These are phyloP conservation scores for Drosophila prostipennis DNA, from an alignment of 2,888 invertebrate species.

Conservation along the genomic window DNA sequence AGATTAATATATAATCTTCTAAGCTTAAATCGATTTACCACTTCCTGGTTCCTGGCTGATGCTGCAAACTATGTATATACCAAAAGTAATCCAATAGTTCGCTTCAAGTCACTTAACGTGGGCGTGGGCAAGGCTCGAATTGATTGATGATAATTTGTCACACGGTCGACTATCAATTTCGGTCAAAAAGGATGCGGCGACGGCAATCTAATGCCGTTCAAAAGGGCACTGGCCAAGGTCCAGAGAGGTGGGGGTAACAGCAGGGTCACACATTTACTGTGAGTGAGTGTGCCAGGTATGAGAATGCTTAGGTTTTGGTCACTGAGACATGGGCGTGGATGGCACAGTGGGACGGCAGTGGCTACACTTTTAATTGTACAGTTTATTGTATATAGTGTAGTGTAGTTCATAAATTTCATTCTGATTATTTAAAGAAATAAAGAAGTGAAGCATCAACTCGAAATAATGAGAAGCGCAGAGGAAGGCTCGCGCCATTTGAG, in stretches of 20 bases:
- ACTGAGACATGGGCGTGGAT: slow-evolving; percentile 16
- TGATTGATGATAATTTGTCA: slow-evolving; percentile 80
- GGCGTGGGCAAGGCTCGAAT: slow-evolving; percentile 42
- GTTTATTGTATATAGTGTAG: background rate
- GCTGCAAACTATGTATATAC: slow-evolving; percentile 1
- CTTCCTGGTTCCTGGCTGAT: background rate
- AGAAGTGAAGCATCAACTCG: background rate
- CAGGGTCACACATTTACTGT: slow-evolving; percentile 9
- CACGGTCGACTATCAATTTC: slow-evolving; percentile 65
- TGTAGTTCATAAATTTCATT: background rate
- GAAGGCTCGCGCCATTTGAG: background rate
- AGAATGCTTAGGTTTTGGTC: slow-evolving; percentile 16
- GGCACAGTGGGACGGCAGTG: slow-evolving; percentile 3
- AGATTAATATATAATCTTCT: too few relatives aligned
- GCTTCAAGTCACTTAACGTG: background rate
- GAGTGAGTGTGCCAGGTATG: slow-evolving; percentile 20
- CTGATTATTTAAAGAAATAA: background rate
- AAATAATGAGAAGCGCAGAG: background rate
- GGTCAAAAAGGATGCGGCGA: slow-evolving; percentile 63
- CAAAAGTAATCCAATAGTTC: slow-evolving; percentile 13
- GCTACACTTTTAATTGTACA: background rate
- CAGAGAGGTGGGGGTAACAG: slow-evolving; percentile 2
- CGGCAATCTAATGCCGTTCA: slow-evolving; percentile 41
- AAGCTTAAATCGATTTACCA: too few relatives aligned
- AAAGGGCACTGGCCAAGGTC: slow-evolving; percentile 30